Percentiles rank a stretch among this genome's conserved stretches.
phyloP scores from a whole-genome alignment of 2,113 vertebrate genomes.

The Microcebus griseorufus region DNA sequence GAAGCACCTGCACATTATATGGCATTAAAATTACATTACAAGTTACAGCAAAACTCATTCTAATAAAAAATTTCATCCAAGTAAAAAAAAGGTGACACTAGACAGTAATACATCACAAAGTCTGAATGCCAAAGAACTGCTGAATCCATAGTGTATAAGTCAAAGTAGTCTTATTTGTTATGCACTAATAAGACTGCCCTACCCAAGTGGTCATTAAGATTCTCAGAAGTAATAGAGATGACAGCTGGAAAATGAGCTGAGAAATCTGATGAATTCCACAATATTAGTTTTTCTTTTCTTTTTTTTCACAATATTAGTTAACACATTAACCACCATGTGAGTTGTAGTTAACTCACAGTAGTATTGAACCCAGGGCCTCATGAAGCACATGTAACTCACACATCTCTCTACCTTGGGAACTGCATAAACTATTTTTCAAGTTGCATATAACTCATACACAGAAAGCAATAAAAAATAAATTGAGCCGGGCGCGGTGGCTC shows the following conservation, averaged over 20 bases:
- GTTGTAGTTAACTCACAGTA: too few relatives aligned
- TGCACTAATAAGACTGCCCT: not conserved
- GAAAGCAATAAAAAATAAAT: too few relatives aligned
- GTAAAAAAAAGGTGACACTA: conserved; percentile 24
- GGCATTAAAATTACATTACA: not conserved
- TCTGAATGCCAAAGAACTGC: not conserved
- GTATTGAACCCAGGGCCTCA: too few relatives aligned
- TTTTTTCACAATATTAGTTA: not conserved
- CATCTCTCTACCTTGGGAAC: too few relatives aligned
- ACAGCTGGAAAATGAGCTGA: not conserved
- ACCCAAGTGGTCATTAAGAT: not conserved
- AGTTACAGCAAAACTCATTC: not conserved
- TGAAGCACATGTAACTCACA: too few relatives aligned
- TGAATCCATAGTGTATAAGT: not conserved
- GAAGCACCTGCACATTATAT: not conserved
- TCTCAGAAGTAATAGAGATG: conserved; percentile 7
- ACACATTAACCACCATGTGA: not conserved
- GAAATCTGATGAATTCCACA: not conserved
- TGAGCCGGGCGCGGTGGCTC: too few relatives aligned
- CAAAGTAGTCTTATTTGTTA: not conserved
- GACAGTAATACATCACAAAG: not conserved
- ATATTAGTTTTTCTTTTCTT: not conserved
- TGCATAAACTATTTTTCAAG: too few relatives aligned
- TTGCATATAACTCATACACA: too few relatives aligned
- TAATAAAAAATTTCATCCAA: conserved; percentile 27